Evolutionary conservation across 1,140 invertebrate genomes (phyloP).

Genomic region (Seison nebaliae): DNA sequence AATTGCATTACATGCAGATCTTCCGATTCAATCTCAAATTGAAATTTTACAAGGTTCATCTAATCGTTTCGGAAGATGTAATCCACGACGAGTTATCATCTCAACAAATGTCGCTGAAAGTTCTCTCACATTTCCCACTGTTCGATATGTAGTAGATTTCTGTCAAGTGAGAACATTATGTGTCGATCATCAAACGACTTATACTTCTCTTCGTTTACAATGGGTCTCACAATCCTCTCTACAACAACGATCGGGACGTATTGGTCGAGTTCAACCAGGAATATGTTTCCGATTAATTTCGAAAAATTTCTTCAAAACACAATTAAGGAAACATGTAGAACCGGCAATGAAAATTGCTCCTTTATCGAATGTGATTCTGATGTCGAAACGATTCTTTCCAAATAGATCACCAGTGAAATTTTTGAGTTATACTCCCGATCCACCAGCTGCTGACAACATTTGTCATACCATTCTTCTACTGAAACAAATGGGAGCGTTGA

Average conservation of each 20-base stretch:
- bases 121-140: constrained; percentile 26
- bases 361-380: constrained; percentile 51
- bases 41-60: constrained; percentile 15
- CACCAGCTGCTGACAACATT: constrained; percentile 55
- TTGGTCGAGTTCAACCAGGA: constrained; percentile 55
- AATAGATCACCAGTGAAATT: constrained; percentile 54
- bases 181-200: constrained; percentile 46
- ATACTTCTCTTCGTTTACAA: constrained; percentile 42
- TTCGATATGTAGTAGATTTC: constrained; percentile 53
- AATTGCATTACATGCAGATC: constrained; percentile 12
- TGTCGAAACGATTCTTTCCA: constrained; percentile 45
- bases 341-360: constrained; percentile 39
- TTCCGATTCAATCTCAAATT: constrained; percentile 4
- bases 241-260: constrained; percentile 54
- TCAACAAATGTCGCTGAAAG: constrained; percentile 30
- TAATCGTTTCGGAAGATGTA: constrained; percentile 19
- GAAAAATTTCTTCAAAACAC: constrained; percentile 41
- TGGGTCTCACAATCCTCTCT: constrained; percentile 73
- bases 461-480: constrained; percentile 47
- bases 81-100: constrained; percentile 21
- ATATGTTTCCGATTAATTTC: constrained; percentile 57
- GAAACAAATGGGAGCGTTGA: constrained; percentile 41
- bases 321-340: constrained; percentile 17
- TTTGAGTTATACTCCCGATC: constrained; percentile 53
- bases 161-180: constrained; percentile 59